Percentiles rank a stretch among this genome's conserved stretches.
Evolutionary conservation across 2,797 vertebrate species (phyloP).

Genomic region (Lindbergichthys nudifrons): DNA sequence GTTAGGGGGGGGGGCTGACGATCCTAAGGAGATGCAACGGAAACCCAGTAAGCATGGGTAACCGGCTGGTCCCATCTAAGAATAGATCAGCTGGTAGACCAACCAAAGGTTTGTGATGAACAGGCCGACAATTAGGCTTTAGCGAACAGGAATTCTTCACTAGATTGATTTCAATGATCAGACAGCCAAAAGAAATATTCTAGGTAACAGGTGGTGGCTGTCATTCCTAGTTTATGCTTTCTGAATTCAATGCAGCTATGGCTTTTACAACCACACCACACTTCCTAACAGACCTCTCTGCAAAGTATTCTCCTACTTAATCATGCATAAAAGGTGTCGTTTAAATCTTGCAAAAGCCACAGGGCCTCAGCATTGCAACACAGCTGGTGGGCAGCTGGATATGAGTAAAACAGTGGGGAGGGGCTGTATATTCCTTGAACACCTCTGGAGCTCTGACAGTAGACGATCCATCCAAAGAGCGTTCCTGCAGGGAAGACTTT

Average conservation of each 20-base stretch:
- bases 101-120: conserved; percentile 17
- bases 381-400: conserved; percentile 52
- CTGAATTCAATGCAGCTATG: conserved; percentile 18
- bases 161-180: conserved; percentile 15
- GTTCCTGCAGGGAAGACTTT: conserved; percentile 22
- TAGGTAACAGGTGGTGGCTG: conserved; percentile 6
- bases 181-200: neutral
- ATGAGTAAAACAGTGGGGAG: conserved; percentile 48
- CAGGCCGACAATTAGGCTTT: conserved; percentile 4
- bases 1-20: conserved; percentile 4
- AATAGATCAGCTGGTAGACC: conserved; percentile 48
- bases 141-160: conserved; percentile 13
- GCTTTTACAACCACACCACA: conserved; percentile 25
- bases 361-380: conserved; percentile 26
- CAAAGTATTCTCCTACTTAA: conserved; percentile 33
- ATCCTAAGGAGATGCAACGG: conserved; percentile 23
- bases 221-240: conserved; percentile 2
- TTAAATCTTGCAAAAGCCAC: conserved; percentile 49
- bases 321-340: conserved; percentile 54
- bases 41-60: conserved; percentile 52
- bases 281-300: conserved; percentile 4
- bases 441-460: conserved; percentile 54
- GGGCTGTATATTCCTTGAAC: conserved; percentile 40
- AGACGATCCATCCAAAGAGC: conserved; percentile 55
- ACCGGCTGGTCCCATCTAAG: conserved; percentile 33